Evolutionary conservation across 1,140 invertebrate genomes (phyloP).

Genomic region (Solenopsis invicta): DNA sequence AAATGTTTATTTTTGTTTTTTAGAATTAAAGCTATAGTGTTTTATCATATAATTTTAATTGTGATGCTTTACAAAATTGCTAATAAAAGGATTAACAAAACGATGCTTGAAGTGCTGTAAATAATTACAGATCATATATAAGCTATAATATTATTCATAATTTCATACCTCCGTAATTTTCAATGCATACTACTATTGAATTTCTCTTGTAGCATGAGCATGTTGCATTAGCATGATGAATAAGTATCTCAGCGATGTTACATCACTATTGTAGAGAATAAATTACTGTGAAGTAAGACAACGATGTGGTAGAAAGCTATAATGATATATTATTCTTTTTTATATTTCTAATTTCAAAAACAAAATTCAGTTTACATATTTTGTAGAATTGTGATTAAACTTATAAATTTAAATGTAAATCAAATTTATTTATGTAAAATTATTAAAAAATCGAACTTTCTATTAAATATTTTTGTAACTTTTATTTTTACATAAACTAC

Average conservation of each 20-base stretch:
- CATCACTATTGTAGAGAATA: slow-evolving; percentile 25
- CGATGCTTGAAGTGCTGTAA: not conserved
- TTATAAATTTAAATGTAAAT: not conserved
- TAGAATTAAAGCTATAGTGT: not conserved
- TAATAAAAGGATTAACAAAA: not conserved
- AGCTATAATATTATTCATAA: not conserved
- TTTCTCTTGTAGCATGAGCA: not conserved
- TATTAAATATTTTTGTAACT: not conserved
- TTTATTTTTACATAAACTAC: slow-evolving; percentile 4
- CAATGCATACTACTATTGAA: not conserved
- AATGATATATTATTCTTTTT: slow-evolving; percentile 47
- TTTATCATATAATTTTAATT: not conserved
- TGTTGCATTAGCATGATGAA: not conserved
- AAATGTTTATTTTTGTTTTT: not conserved
- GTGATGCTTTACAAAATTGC: not conserved
- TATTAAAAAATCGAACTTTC: not conserved
- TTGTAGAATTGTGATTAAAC: not conserved
- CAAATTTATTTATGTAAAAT: not conserved
- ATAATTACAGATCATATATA: not conserved
- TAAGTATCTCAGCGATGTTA: not conserved
- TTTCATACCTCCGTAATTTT: slow-evolving; percentile 22
- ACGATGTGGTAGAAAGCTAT: slow-evolving; percentile 59
- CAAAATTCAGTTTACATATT: not conserved
- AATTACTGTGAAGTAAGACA: slow-evolving; percentile 64
- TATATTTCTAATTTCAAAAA: slow-evolving; percentile 15